A percentile compares a stretch with the other conserved stretches of the same genome.
phyloP scores from a whole-genome alignment of 2,113 vertebrate genomes.

The Eulemur rufifrons region DNA sequence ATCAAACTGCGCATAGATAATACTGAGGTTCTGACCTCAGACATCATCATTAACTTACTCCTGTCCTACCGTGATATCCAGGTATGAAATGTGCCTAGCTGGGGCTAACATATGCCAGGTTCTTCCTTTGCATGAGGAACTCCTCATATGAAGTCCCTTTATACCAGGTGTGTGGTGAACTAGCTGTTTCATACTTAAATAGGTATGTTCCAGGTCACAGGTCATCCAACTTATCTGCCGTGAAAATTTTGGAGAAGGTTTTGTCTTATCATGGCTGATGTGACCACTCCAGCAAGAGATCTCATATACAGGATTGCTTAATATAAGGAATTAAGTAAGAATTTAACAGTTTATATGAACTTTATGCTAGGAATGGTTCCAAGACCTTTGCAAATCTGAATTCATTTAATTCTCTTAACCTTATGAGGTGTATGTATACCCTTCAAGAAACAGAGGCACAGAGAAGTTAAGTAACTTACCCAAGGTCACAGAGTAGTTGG shows the following conservation, averaged over 20 bases:
- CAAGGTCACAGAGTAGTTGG: neutral
- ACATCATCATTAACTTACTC: constrained; percentile 96
- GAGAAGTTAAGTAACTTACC: constrained; percentile 20
- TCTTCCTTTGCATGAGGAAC: neutral
- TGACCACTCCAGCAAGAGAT: neutral
- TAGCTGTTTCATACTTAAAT: neutral
- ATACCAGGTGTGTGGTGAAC: neutral
- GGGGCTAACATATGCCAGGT: neutral
- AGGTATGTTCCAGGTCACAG: neutral
- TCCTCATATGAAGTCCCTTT: neutral
- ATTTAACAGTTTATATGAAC: neutral
- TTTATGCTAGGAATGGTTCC: neutral
- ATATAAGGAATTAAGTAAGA: neutral
- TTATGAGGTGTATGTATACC: neutral
- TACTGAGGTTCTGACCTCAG: constrained; percentile 94
- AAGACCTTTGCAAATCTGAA: neutral
- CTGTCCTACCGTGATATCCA: constrained; percentile 98
- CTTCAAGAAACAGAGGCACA: neutral
- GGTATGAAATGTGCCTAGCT: constrained; percentile 80
- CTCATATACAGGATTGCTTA: neutral
- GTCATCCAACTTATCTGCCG: neutral
- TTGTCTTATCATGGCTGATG: neutral
- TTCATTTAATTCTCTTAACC: neutral
- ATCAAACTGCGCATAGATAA: constrained; percentile 96
- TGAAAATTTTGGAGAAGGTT: neutral